Base-by-base conservation (phyloP, 2,888 invertebrate genomes). In the Pheosia tremula region DNA sequence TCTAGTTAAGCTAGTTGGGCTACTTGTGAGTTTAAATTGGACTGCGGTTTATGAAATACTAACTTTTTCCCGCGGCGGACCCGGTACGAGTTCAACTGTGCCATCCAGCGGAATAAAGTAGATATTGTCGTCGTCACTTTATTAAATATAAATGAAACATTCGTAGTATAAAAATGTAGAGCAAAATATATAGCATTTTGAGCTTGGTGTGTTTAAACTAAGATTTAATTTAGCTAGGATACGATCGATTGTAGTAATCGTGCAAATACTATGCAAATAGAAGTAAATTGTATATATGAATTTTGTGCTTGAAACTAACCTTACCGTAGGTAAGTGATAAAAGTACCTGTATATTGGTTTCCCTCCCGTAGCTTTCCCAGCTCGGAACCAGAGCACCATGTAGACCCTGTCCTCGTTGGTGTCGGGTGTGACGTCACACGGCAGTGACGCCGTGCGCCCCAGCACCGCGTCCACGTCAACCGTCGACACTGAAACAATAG, bases 311-410 rank as follows among this genome's bases (percentile, higher is more conserved):
- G 2, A 2, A 24, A 24, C 24, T 24, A 24, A 0, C 24, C 24
- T 0, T 2, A 24, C 24, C 24, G 24, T 24, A 24, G 24, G 24
- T 24, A 24, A 2, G 24, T 1, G 1, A 24, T 24, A 24, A 52
- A 52, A 36, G 8, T 76, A 98, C 98, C 97, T 98, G 95, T 98
- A 98, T 82, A 98, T 96, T 72, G 98, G 98, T 92, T 97, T 97
- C 79, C 96, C 97, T 74, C 96, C 96, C 72, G 96, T 96, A 83
- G 97, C 97, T 72, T 93, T 93, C 45, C 93, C 93, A 4, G 93
- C 93, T 74, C 97, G 95, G 90, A 97, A 98, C 98, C 98, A 98
- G 61, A 98, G 95, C 76, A 98, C 98, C 97, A 98, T 97, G 90
- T 98, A 97, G 66, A 98, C 97, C 68, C 97, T 95, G 89, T 98